phyloP scores from a whole-genome alignment of 2,797 vertebrate species.

The Chanos chanos region DNA sequence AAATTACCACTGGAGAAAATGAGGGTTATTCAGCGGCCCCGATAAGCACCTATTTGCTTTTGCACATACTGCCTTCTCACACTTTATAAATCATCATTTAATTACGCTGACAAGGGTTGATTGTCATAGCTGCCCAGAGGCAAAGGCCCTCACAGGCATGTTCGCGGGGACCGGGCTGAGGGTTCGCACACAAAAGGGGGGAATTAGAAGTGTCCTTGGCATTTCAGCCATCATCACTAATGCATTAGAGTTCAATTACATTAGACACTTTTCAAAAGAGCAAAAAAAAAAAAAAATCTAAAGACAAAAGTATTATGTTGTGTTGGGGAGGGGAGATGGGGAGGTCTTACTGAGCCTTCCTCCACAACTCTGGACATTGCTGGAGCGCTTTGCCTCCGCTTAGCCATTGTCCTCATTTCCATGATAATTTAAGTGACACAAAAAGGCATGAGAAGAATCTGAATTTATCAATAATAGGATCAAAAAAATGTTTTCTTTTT shows the following conservation, averaged over 20 bases:
- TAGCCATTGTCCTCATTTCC: no score
- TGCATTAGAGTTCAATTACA: conserved; percentile 48
- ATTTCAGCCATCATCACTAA: conserved; percentile 47
- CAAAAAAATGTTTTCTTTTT: background rate
- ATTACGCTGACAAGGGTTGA: conserved; percentile 87
- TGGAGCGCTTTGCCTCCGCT: no score
- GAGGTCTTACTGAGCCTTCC: no score
- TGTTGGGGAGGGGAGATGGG: background rate
- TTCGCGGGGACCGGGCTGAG: conserved; percentile 70
- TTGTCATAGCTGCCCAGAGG: no score
- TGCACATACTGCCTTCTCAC: conserved; percentile 82
- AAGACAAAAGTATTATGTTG: conserved; percentile 40
- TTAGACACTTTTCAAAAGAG: conserved; percentile 36
- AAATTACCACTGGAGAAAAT: conserved; percentile 82
- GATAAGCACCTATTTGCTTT: conserved; percentile 87
- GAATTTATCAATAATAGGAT: background rate
- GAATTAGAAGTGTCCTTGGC: conserved; percentile 56
- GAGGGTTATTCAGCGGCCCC: conserved; percentile 79
- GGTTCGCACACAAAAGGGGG: conserved; percentile 62
- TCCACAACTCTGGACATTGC: no score
- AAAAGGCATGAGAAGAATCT: no score
- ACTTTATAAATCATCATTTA: conserved; percentile 92
- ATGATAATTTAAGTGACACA: no score
- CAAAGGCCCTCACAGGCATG: no score
- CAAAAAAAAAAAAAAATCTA: conserved; percentile 28